Evolutionary conservation across 1,140 invertebrate genomes (phyloP).

Genomic region (Drosophila pseudoananassae): DNA sequence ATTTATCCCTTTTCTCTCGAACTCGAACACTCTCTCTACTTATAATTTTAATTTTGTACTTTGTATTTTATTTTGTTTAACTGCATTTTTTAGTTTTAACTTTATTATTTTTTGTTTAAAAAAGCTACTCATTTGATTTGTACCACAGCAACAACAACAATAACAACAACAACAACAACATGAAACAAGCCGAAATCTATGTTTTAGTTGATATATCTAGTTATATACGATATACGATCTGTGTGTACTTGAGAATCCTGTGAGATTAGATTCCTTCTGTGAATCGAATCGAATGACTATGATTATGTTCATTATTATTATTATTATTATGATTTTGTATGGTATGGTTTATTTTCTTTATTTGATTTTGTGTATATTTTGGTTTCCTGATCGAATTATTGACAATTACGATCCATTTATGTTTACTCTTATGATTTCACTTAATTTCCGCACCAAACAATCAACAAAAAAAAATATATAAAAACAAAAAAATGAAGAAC

Average conservation of each 20-base stretch:
- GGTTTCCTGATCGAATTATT: slow-evolving; percentile 23
- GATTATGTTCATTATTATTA: slow-evolving; percentile 32
- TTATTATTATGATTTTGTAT: slow-evolving; percentile 39
- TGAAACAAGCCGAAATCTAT: neutral
- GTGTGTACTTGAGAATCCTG: slow-evolving; percentile 13
- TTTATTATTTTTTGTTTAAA: slow-evolving; percentile 32
- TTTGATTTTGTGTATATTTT: slow-evolving; percentile 45
- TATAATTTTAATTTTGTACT: slow-evolving; percentile 54
- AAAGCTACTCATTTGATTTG: slow-evolving; percentile 23
- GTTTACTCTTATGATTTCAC: slow-evolving; percentile 73
- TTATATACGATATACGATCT: slow-evolving; percentile 9
- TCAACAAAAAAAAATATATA: slow-evolving; percentile 21
- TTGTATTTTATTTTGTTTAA: slow-evolving; percentile 31
- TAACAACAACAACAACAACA: slow-evolving; percentile 9
- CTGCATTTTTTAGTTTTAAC: slow-evolving; percentile 14
- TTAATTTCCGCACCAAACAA: slow-evolving; percentile 50
- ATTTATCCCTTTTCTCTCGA: slow-evolving; percentile 15
- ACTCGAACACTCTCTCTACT: slow-evolving; percentile 12
- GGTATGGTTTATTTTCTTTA: slow-evolving; percentile 48
- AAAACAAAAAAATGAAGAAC: slow-evolving; percentile 28
- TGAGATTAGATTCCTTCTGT: too few species aligned
- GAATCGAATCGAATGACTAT: slow-evolving; percentile 20
- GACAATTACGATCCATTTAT: slow-evolving; percentile 51
- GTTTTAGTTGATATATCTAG: slow-evolving; percentile 8
- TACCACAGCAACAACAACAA: slow-evolving; percentile 9